Evolutionary conservation across 2,888 invertebrate genomes (phyloP), one percentile per base, ranked within the genome.

Genomic region (Orthonevra nobilis): DNA sequence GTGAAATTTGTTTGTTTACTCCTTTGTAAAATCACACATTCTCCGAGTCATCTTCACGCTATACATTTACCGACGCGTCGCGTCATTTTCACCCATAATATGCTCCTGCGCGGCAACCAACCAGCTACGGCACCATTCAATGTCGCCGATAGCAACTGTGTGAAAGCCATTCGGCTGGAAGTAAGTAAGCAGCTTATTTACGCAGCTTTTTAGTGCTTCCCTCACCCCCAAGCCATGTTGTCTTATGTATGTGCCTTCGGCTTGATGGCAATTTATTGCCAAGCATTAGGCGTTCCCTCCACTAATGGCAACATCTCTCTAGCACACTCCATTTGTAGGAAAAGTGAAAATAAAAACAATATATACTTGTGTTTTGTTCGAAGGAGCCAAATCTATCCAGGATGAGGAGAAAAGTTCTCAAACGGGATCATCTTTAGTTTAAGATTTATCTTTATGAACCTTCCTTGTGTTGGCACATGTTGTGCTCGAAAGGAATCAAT

Each of bases 1-100:
- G 79, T 79, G 68, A 79, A 79, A 73, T 79, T 72, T 73, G 73
- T 79, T 79, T 79, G 79, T 73, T 79, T 79, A 79, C 73, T 79
- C 66, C 72, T 70, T 79, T 79, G 73, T 73, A 50, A 73, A 70
- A 79, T 73, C 46, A 54, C n/a, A n/a, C 79, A 54, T 73, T 79
- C 73, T 66, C 38, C 56, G 58, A 63, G 54, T 61, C 61, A 79
- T 79, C 72, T 61, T 54, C 66, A 73, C 61, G 56, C 58, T 20
- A 9, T 7, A 14, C 2, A 7, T 5, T 6, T 38, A 38, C 38
- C 44, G 19, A 28, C 46, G 42, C 42, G 42, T 15, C 36, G 54
- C 44, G 3, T 17, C 19, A 36, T 42, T 60, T 42, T 32, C 5
- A 23, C 23, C 3, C 3, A 5, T 23, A 23, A 23, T 58, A 26